Conservation (phyloP, 30 jellyfish, hydroid and myxozoan genomes). For the Hydra vulgaris region DNA sequence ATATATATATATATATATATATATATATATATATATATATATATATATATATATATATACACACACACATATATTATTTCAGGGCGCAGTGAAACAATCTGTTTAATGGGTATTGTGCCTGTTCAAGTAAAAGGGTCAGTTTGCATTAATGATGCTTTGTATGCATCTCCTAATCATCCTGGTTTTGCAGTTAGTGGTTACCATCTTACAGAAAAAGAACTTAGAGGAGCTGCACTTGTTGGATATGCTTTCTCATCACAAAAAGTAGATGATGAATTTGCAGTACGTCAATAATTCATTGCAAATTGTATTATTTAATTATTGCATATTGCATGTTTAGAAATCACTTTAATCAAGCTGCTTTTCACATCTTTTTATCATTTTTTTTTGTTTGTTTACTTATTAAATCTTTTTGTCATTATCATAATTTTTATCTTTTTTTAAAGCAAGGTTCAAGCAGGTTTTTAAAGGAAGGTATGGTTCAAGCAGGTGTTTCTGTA, state of each 20-base stretch:
- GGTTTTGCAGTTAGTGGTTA: conserved; percentile 72
- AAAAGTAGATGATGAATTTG: neutral
- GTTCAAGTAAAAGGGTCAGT: conserved; percentile 59
- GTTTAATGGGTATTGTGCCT: conserved; percentile 87
- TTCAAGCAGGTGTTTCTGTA: conserved; percentile 33
- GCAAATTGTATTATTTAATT: no score
- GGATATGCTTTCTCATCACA: conserved; percentile 14
- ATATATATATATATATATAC: no score
- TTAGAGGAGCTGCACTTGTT: conserved; percentile 2
- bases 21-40: no score
- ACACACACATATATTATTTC: neutral
- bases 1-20: no score
- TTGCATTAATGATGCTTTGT: conserved; percentile 39
- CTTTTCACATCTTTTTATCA: no score
- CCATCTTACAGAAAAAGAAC: conserved; percentile 5
- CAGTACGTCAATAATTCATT: neutral
- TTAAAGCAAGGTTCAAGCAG: no score
- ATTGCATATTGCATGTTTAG: no score
- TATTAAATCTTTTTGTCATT: no score
- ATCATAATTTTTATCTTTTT: no score
- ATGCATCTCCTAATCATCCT: conserved; percentile 61
- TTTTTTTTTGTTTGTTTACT: no score
- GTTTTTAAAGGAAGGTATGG: conserved; percentile 19
- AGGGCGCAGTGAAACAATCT: conserved; percentile 63
- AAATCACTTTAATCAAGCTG: no score